Conservation (phyloP, 2,113 vertebrate species). For the Thomomys bottae region DNA sequence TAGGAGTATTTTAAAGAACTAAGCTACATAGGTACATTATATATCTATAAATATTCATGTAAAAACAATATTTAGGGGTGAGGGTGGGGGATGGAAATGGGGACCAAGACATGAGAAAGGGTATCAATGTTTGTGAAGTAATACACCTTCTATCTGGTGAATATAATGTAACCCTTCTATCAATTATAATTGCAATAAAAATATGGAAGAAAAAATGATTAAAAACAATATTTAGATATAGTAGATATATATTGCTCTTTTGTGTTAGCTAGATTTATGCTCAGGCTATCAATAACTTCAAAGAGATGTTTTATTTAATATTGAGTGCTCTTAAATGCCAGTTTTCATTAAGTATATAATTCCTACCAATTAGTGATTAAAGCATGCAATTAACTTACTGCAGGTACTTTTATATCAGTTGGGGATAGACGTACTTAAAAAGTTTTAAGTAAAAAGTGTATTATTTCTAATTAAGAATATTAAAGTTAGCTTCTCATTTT, state of each 20-base stretch:
- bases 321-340: not conserved
- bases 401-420: not conserved
- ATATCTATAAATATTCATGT: not conserved
- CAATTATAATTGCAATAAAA: too few species aligned
- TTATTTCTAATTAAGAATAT: conserved; percentile 28
- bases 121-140: too few species aligned
- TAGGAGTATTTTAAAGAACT: not conserved
- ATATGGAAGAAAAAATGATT: too few species aligned
- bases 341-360: conserved; percentile 3
- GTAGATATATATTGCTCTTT: not conserved
- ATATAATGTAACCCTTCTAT: too few species aligned
- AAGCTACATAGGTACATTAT: not conserved
- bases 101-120: too few species aligned
- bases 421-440: not conserved
- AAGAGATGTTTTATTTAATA: not conserved
- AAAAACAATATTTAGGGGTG: conserved; percentile 3
- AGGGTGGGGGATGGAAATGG: too few species aligned
- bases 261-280: not conserved
- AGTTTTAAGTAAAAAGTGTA: not conserved
- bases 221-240: not conserved
- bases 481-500: not conserved
- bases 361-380: not conserved
- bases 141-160: too few species aligned
- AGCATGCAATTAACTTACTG: not conserved
- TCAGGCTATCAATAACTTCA: not conserved